phyloP scores from a whole-genome alignment of 2,113 vertebrate genomes.

The Leucosticte australis region DNA sequence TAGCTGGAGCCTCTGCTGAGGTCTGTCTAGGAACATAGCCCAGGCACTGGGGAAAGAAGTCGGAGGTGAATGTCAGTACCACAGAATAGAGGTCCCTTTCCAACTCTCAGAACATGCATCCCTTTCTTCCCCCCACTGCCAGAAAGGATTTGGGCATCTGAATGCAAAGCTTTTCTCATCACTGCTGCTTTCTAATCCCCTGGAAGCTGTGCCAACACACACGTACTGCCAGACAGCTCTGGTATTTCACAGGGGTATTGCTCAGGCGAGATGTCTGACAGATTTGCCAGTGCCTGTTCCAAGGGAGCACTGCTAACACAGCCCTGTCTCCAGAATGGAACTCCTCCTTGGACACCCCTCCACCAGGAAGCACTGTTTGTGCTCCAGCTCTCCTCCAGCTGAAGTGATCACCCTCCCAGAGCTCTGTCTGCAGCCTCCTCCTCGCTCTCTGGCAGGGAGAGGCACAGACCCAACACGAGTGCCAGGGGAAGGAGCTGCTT shows the following conservation, averaged over 20 bases:
- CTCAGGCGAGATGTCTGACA: background rate
- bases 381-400: background rate
- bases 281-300: background rate
- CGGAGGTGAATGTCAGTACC: background rate
- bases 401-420: background rate
- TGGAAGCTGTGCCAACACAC: slow-evolving; percentile 32
- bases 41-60: slow-evolving; percentile 81
- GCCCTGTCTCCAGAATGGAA: background rate
- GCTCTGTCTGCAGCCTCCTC: background rate
- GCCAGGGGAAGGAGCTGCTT: background rate
- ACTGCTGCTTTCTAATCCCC: slow-evolving; percentile 2
- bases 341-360: background rate
- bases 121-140: background rate
- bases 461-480: background rate
- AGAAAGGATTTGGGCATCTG: slow-evolving; percentile 20
- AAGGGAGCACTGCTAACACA: background rate
- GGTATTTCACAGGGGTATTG: background rate
- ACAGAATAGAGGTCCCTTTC: background rate
- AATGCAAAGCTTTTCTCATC: slow-evolving; percentile 41
- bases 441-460: background rate
- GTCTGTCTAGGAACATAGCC: slow-evolving; percentile 93
- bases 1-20: slow-evolving; percentile 90
- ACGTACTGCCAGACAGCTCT: background rate
- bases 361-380: background rate
- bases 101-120: background rate